Evolutionary conservation across 2,797 vertebrate genomes (phyloP).

Genomic region (Phaenicophaeus curvirostris): DNA sequence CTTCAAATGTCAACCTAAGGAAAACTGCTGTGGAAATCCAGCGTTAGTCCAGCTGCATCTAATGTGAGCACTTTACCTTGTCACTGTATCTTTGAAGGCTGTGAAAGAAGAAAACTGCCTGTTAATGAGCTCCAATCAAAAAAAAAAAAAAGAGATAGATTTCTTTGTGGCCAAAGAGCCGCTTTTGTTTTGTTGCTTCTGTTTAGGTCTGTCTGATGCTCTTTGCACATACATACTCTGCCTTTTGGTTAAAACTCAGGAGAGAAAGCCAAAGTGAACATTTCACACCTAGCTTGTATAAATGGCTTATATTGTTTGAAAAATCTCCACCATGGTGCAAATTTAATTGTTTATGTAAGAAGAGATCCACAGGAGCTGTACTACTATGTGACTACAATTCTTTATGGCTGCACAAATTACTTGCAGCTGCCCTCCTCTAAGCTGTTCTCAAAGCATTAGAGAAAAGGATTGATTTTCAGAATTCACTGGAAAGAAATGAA

Average conservation of each 20-base stretch:
- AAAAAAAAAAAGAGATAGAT: background rate
- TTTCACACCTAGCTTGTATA: background rate
- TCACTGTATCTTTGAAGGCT: background rate
- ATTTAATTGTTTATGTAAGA: background rate
- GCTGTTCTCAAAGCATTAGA: background rate
- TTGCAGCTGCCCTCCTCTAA: background rate
- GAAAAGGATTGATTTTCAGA: slow-evolving; percentile 62
- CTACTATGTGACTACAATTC: background rate
- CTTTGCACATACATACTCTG: background rate
- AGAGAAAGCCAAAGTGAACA: background rate
- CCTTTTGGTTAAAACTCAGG: background rate
- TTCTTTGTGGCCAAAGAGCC: background rate
- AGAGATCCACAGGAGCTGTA: background rate
- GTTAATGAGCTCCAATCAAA: background rate
- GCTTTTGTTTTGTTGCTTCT: background rate
- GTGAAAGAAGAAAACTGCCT: background rate
- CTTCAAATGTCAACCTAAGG: background rate
- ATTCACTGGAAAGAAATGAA: slow-evolving; percentile 36
- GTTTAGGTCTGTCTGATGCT: background rate
- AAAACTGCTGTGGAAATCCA: background rate
- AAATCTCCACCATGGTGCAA: background rate
- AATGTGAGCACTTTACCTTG: background rate
- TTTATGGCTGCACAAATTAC: background rate
- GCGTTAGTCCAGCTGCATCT: background rate
- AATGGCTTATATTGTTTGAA: background rate